Evolutionary conservation across 2,888 invertebrate genomes (phyloP).

Genomic region (Mechanitis mazaeus): DNA sequence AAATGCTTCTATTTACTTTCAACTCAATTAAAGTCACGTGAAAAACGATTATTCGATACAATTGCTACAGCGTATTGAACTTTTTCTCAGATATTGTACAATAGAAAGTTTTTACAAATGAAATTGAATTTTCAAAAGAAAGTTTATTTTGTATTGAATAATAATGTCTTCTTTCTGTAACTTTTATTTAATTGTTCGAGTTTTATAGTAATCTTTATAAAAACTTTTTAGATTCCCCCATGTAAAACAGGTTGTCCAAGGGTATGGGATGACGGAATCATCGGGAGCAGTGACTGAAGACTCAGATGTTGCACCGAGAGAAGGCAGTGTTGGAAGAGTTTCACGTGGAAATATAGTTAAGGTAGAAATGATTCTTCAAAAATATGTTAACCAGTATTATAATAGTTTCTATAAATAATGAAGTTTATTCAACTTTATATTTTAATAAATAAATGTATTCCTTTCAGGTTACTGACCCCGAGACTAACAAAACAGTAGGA

Average conservation of each 20-base stretch:
- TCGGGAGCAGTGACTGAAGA: constrained; percentile 48
- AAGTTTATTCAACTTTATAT: too few species aligned
- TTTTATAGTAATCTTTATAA: background rate
- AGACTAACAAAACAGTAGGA: constrained; percentile 47
- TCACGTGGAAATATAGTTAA: constrained; percentile 41
- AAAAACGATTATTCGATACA: constrained; percentile 2
- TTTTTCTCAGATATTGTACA: background rate
- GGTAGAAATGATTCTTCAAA: constrained; percentile 29
- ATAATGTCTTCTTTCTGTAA: background rate
- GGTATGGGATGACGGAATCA: constrained; percentile 60
- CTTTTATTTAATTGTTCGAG: constrained; percentile 4
- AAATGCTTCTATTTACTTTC: background rate
- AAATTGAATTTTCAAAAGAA: too few species aligned
- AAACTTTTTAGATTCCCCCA: constrained; percentile 42
- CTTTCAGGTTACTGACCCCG: constrained; percentile 50
- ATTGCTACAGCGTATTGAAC: constrained; percentile 3
- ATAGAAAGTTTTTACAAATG: constrained; percentile 7
- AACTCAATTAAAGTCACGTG: constrained; percentile 6
- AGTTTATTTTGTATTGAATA: background rate
- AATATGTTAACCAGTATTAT: too few species aligned
- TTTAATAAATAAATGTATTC: constrained; percentile 1
- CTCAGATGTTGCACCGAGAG: constrained; percentile 32
- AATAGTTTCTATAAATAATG: too few species aligned
- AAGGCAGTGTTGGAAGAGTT: constrained; percentile 53
- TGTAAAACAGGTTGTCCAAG: constrained; percentile 46